Base-by-base conservation (phyloP, 2,113 vertebrate species). In the Odocoileus virginianus region DNA sequence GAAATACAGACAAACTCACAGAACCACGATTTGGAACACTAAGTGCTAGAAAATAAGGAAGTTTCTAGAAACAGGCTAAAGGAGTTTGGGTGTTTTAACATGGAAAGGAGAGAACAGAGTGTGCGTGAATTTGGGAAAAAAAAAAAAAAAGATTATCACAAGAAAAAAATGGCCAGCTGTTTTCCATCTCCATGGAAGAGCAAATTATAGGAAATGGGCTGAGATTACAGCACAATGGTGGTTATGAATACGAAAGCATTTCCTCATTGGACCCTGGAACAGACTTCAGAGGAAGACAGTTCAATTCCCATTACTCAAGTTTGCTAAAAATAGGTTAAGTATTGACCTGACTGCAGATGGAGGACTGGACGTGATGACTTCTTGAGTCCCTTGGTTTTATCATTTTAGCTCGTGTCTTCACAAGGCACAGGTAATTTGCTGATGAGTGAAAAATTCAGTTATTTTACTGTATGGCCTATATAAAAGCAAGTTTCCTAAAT, bases 181-280 rank as follows among this genome's bases (percentile, higher is more conserved):
- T 97, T 94, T 96, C 89, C 52, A 91, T 97, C 82, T 96, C 94
- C 71, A 36, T 2, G 45, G 67, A 97, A 28, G 82, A 92, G 92
- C 57, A 96, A 94, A 98, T 95, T 84, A 64, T 94, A 91, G 94
- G 96, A 96, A 98, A 95, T 84, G 45, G 97, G 91, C 60, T 54
- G 83, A 97, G 94, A 93, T 23, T 98, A 87, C 86, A 86, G 87
- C 19, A 33, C 58, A 83, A 87, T 94, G 94, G 94, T 78, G 92
- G 92, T 79, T 94, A 87, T 92, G 95, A 94, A 88, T 81, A 82
- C 19, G 4, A 96, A 96, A 96, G 92, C 87, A 28, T 84, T 97
- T 97, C 52, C 95, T 96, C 96, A 96, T 40, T 97, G 97, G 87
- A 94, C 79, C 47, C 94, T 96, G 93, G 94, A 94, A 94, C 43